phyloP scores from a whole-genome alignment of 2,888 invertebrate genomes.

The Lasioglossum leucozonium region DNA sequence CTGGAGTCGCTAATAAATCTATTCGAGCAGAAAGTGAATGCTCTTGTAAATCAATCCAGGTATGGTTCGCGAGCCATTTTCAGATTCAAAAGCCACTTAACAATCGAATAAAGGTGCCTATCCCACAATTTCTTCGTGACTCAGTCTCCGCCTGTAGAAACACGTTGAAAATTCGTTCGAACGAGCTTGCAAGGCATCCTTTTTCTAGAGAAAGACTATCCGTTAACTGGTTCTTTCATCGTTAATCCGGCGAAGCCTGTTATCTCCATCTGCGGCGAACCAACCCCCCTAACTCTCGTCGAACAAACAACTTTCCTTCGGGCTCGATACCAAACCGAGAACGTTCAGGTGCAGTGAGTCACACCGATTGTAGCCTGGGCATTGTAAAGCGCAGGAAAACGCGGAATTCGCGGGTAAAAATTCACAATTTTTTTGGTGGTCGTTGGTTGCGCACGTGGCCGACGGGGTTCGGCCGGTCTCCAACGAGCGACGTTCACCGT shows the following conservation, averaged over 20 bases:
- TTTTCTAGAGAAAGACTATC: conserved; percentile 1
- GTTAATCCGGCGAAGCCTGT: neutral
- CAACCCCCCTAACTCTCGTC: conserved; percentile 20
- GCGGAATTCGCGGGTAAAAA: conserved; percentile 27
- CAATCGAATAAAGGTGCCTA: neutral
- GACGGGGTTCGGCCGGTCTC: conserved; percentile 24
- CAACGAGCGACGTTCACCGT: conserved; percentile 43
- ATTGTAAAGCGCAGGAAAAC: conserved; percentile 18
- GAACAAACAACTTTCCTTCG: conserved; percentile 10
- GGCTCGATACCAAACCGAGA: neutral
- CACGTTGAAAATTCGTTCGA: neutral
- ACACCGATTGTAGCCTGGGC: neutral
- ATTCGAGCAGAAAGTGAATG: neutral
- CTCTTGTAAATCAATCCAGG: conserved; percentile 3
- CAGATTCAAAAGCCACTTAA: neutral
- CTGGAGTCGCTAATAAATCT: neutral
- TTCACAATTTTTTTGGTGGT: conserved; percentile 35
- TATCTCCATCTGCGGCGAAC: conserved; percentile 7
- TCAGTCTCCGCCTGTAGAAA: neutral
- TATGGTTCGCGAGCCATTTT: conserved; percentile 2
- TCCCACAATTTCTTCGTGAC: neutral
- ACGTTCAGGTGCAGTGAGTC: conserved; percentile 20
- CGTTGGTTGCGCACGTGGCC: conserved; percentile 53
- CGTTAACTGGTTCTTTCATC: neutral
- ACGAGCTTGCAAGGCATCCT: neutral